Percentiles rank a stretch among this genome's conserved stretches.
Conservation (phyloP, 2,888 invertebrate genomes). For the Spodoptera littoralis region DNA sequence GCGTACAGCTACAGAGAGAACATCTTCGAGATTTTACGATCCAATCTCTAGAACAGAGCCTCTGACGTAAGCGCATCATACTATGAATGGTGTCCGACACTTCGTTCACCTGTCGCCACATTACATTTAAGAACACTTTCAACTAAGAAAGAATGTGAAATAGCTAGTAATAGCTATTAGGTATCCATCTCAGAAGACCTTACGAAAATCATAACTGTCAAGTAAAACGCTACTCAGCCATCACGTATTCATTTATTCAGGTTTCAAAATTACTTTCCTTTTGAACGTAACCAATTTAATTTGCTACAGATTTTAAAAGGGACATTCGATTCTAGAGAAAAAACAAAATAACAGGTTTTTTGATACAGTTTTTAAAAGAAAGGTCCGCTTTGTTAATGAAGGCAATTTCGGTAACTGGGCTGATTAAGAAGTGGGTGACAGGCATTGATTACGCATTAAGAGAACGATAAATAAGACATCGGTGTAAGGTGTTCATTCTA, state of each 20-base stretch:
- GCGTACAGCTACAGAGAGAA: constrained; percentile 39
- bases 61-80: constrained; percentile 55
- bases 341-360: constrained; percentile 69
- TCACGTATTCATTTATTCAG: constrained; percentile 56
- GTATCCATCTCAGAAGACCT: too few relatives aligned
- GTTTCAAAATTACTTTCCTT: constrained; percentile 63
- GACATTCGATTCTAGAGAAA: constrained; percentile 72
- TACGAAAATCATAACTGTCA: too few relatives aligned
- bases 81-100: constrained; percentile 62
- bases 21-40: constrained; percentile 65
- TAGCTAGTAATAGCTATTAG: too few relatives aligned
- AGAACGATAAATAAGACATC: constrained; percentile 38
- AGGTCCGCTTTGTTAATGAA: constrained; percentile 77
- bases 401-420: constrained; percentile 77
- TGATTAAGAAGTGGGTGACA: constrained; percentile 75
- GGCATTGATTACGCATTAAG: constrained; percentile 72
- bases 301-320: constrained; percentile 73
- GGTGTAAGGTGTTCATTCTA: constrained; percentile 22
- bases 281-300: constrained; percentile 65
- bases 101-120: constrained; percentile 56
- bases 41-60: constrained; percentile 58
- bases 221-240: constrained; percentile 19
- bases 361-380: constrained; percentile 77
- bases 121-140: constrained; percentile 40
- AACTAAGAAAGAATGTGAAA: constrained; percentile 23